These are phyloP conservation scores for Drosophila neotestacea DNA, from an alignment of 2,888 invertebrate species.

Conservation along the genomic window DNA sequence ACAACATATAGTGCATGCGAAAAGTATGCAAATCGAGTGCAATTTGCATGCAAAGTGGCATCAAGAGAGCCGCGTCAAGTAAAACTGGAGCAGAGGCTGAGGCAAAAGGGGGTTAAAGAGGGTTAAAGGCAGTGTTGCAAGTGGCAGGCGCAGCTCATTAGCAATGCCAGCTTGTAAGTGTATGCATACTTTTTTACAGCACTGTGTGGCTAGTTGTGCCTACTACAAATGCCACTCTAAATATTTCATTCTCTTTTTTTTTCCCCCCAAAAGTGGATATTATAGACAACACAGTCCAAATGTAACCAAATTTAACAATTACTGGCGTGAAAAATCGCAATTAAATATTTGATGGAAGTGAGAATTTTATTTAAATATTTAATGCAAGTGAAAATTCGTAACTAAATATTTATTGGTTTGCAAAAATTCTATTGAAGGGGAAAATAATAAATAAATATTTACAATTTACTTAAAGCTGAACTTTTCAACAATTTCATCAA, in stretches of 20 bases:
- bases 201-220: constrained; percentile 38
- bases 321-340: too few species aligned
- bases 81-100: constrained; percentile 43
- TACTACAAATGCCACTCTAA: background rate
- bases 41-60: constrained; percentile 77
- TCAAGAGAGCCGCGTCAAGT: constrained; percentile 59
- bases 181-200: constrained; percentile 26
- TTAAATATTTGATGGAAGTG: too few species aligned
- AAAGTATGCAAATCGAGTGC: constrained; percentile 75
- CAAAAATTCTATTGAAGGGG: too few species aligned
- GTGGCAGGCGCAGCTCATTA: constrained; percentile 56
- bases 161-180: constrained; percentile 40
- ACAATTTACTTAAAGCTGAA: too few species aligned
- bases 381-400: too few species aligned
- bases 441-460: too few species aligned
- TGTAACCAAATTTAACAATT: background rate
- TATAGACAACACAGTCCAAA: background rate
- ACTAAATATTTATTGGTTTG: too few species aligned
- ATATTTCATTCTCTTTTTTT: background rate
- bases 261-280: background rate
- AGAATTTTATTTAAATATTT: too few species aligned
- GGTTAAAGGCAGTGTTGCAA: constrained; percentile 12
- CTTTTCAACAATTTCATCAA: too few species aligned
- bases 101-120: background rate
- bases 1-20: constrained; percentile 65